Percentiles rank a stretch among this genome's conserved stretches.
phyloP scores from a whole-genome alignment of 2,888 invertebrate genomes.

The Notodonta dromedarius region DNA sequence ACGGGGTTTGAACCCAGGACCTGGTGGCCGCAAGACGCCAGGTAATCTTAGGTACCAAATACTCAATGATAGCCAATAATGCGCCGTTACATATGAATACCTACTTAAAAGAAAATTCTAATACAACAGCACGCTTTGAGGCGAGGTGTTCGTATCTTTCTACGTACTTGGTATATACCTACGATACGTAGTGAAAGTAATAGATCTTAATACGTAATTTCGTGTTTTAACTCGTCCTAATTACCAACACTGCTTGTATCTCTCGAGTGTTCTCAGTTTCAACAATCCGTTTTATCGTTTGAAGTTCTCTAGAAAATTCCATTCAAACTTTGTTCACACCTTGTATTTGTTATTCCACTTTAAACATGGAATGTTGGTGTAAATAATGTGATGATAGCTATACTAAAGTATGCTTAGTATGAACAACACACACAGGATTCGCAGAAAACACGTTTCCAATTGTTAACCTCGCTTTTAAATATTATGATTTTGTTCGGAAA shows the following conservation, averaged over 20 bases:
- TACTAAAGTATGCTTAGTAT: conserved; percentile 47
- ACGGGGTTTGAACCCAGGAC: too few species aligned
- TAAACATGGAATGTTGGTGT: conserved; percentile 44
- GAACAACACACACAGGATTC: conserved; percentile 36
- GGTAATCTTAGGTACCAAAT: too few species aligned
- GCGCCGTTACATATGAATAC: too few species aligned
- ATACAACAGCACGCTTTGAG: too few species aligned
- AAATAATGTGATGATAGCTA: conserved; percentile 52
- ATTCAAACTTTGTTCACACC: conserved; percentile 36
- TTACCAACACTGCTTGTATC: conserved; percentile 30
- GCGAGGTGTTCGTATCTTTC: too few species aligned
- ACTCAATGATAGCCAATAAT: too few species aligned
- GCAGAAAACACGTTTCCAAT: conserved; percentile 39
- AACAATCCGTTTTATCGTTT: conserved; percentile 36
- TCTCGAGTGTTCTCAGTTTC: conserved; percentile 34
- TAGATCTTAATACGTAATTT: conserved; percentile 13
- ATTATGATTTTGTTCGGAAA: conserved; percentile 26
- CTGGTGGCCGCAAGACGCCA: too few species aligned
- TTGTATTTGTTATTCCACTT: conserved; percentile 48
- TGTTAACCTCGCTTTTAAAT: conserved; percentile 29
- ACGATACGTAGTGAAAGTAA: background rate
- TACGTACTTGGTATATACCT: background rate
- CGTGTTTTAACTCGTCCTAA: conserved; percentile 21
- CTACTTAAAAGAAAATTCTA: too few species aligned
- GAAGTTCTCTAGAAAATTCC: conserved; percentile 41